Conservation (phyloP, 1,140 invertebrate genomes). For the Platorchestia sp. region DNA sequence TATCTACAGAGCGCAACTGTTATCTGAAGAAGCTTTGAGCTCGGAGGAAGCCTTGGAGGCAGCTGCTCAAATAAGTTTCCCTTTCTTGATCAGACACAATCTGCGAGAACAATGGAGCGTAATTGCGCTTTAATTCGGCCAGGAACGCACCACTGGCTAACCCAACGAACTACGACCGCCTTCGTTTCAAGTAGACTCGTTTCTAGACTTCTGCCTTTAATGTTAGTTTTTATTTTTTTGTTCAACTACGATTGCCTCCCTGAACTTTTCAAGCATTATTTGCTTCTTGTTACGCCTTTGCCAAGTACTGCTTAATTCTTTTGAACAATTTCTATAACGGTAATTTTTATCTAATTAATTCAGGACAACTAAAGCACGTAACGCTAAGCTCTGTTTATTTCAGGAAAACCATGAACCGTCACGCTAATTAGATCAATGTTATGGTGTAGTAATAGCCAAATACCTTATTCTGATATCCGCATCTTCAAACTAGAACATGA, state of each 20-base stretch:
- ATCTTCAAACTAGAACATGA: no score
- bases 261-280: not conserved
- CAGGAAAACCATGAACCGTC: not conserved
- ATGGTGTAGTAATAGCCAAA: no score
- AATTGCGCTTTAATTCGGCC: not conserved
- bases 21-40: not conserved
- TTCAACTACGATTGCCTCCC: not conserved
- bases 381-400: not conserved
- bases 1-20: no score
- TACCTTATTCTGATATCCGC: no score
- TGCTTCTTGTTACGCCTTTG: not conserved
- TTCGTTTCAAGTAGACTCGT: not conserved
- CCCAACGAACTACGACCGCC: not conserved
- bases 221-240: not conserved
- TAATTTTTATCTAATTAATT: no score
- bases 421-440: not conserved
- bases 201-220: not conserved
- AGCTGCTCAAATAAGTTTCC: not conserved
- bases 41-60: not conserved
- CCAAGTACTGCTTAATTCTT: no score
- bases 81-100: not conserved
- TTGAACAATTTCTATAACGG: no score
- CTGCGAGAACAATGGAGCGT: not conserved
- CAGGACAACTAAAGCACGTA: no score
- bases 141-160: not conserved